A percentile compares a stretch with the other conserved stretches of the same genome.
Conservation (phyloP, 2,113 vertebrate species). For the Sciurus niger region DNA sequence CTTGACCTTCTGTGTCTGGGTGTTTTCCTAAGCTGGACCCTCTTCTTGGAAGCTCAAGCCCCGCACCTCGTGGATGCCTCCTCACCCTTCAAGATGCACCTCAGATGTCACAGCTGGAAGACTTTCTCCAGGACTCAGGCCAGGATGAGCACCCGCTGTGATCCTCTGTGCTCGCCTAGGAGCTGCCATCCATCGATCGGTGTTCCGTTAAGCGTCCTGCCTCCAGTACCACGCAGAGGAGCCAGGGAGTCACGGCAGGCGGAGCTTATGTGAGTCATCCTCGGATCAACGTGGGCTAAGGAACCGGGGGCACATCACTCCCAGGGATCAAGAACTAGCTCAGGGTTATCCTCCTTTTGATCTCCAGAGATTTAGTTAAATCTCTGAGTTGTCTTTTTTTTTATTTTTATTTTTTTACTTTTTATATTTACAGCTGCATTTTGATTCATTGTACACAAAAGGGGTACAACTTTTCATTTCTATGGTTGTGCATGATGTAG, state of each 20-base stretch:
- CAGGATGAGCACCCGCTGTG: neutral
- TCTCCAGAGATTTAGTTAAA: slow-evolving; percentile 1
- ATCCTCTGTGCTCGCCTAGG: neutral
- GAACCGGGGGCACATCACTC: neutral
- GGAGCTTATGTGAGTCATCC: neutral
- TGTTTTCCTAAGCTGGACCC: neutral
- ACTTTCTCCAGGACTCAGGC: neutral
- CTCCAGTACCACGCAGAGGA: accelerated
- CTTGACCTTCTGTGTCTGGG: neutral
- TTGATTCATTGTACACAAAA: too few species aligned
- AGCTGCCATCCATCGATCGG: neutral
- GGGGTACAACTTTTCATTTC: too few species aligned
- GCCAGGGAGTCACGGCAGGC: accelerated
- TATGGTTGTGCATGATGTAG: too few species aligned
- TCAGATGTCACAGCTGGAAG: neutral
- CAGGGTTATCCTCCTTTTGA: neutral
- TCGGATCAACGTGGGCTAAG: neutral
- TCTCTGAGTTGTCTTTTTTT: neutral
- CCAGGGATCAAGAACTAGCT: neutral
- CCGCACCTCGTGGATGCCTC: neutral
- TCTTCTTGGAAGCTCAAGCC: accelerated
- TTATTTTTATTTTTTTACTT: too few species aligned
- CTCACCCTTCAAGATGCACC: neutral
- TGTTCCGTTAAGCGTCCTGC: neutral
- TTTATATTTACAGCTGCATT: too few species aligned